Base-by-base conservation (phyloP, 2,888 invertebrate genomes). In the Didymodactylos carnosus region DNA sequence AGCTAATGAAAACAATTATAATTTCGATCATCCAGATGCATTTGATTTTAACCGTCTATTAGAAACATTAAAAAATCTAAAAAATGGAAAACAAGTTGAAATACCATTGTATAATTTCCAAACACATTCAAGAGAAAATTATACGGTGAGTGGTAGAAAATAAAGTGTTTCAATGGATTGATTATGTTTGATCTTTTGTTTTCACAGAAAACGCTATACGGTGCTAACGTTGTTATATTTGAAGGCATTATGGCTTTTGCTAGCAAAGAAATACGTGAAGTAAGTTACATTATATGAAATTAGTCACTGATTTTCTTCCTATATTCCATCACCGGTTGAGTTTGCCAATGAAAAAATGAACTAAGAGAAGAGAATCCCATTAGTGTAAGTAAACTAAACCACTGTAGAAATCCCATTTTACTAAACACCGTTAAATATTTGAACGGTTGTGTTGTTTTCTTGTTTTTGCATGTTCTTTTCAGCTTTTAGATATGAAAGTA, bases 1-100 rank as follows among this genome's bases (percentile, higher is more conserved):
- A 77, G 92, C 95, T 4, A 87, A 87, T 16, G 86, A 86, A 74
- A 94, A 94, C 82, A 93, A 95, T 80, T 98, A 97, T 85, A 95
- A 99, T 86, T 98, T 98, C 85, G 98, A 98, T 83, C 95, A 97
- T 86, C 98, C 98, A 14, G 95, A 95, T 84, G 94, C 97, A 72
- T 98, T 98, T 85, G 98, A 98, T 84, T 94, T 97, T 84, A 94
- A 95, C 75, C 86, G 97, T 41, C 86, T 98, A 2, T 86, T 88
- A 72, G 87, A 88, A 35, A 94, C 94, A 16, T 84, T 99, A 73
- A 88, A 90, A 80, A 86, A 94, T 77, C 86, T 98, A 16, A 91
- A 92, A 80, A 91, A 93, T 81, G 94, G 94, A 3, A 90, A 92
- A 82, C 93, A 92, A 84, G 94, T 62, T 0, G 94, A 95, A 81